phyloP scores from a whole-genome alignment of 2,888 invertebrate genomes.

The Archips xylosteana region DNA sequence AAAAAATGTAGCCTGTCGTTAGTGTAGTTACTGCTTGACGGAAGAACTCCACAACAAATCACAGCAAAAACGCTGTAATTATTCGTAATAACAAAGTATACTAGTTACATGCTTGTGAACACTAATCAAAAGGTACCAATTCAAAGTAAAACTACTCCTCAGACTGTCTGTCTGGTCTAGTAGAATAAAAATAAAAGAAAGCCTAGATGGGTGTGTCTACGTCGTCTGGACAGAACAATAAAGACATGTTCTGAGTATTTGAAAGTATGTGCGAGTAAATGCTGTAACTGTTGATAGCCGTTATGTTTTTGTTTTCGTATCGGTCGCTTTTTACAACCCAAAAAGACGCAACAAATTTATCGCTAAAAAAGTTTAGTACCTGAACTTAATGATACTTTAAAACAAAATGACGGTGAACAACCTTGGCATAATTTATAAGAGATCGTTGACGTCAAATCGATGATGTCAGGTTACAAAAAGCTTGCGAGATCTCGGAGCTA shows the following conservation, averaged over 20 bases:
- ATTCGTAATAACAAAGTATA: slow-evolving; percentile 16
- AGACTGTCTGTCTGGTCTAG: slow-evolving; percentile 3
- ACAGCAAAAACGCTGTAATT: slow-evolving; percentile 22
- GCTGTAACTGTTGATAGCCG: neutral
- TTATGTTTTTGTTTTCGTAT: neutral
- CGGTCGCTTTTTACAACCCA: neutral
- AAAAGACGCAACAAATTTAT: neutral
- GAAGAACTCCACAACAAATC: slow-evolving; percentile 14
- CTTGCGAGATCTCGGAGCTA: slow-evolving; percentile 23
- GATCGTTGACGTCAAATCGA: slow-evolving; percentile 38
- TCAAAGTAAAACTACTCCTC: neutral
- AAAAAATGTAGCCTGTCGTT: neutral
- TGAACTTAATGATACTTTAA: slow-evolving; percentile 13
- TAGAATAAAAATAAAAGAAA: neutral
- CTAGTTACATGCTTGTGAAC: slow-evolving; percentile 10
- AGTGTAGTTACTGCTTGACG: neutral
- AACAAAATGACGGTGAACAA: slow-evolving; percentile 24
- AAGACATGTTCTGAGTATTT: neutral
- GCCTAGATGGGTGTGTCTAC: neutral
- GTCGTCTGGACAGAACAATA: neutral
- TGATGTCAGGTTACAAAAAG: slow-evolving; percentile 38
- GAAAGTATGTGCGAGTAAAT: neutral
- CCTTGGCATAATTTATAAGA: slow-evolving; percentile 37
- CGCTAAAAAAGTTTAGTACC: neutral
- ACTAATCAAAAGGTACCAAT: slow-evolving; percentile 6